Evolutionary conservation across 2,113 vertebrate genomes (phyloP).

Genomic region (Carollia perspicillata): DNA sequence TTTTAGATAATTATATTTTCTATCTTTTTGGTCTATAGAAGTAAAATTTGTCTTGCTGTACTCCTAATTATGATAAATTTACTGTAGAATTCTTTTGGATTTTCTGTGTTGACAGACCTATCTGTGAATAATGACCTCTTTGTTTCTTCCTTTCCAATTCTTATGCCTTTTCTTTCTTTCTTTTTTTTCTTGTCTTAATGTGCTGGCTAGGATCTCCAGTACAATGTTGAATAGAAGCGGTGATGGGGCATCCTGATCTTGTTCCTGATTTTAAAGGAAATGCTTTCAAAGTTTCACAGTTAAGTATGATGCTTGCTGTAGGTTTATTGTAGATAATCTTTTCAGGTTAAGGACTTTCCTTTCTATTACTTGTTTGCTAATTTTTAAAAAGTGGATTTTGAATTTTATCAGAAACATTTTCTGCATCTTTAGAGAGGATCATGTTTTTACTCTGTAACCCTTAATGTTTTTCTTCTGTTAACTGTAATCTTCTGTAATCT

Average conservation of each 20-base stretch:
- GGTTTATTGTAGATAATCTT: conserved; percentile 59
- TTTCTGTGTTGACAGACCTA: not conserved
- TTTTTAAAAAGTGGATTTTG: not conserved
- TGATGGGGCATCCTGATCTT: conserved; percentile 59
- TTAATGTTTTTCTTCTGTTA: conserved; percentile 12
- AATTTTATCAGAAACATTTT: conserved; percentile 35
- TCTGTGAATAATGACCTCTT: conserved; percentile 56
- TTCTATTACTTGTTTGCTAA: conserved; percentile 2
- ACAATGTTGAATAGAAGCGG: conserved; percentile 63
- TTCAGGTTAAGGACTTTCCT: conserved; percentile 51
- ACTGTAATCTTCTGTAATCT: conserved; percentile 6
- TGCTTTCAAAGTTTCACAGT: conserved; percentile 66
- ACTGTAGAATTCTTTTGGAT: conserved; percentile 38
- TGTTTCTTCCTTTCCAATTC: conserved; percentile 49
- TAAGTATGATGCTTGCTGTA: conserved; percentile 65
- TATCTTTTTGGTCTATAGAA: not conserved
- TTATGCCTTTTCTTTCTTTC: not conserved
- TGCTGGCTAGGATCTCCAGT: conserved; percentile 65
- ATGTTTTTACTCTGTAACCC: conserved; percentile 2
- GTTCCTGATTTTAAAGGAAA: conserved; percentile 69
- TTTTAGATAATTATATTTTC: conserved; percentile 29
- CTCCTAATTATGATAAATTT: conserved; percentile 31
- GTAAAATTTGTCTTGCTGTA: not conserved
- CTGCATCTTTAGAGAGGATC: conserved; percentile 39
- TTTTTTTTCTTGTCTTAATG: conserved; percentile 51